Percentiles rank a stretch among this genome's conserved stretches.
Conservation (phyloP, 2,113 vertebrate species). For the Castor canadensis region DNA sequence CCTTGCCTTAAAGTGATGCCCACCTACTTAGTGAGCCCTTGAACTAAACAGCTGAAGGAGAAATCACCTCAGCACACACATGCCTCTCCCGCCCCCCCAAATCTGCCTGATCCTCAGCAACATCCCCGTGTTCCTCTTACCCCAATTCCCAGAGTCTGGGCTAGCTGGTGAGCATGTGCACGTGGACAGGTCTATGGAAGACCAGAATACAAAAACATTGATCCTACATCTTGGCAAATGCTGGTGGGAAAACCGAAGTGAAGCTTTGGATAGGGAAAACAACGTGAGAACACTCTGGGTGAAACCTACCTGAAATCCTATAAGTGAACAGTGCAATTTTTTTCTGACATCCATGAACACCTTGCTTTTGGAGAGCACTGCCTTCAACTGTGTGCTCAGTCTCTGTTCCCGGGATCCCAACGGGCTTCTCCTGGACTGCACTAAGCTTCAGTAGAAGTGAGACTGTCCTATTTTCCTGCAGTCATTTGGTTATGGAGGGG, state of each 20-base stretch:
- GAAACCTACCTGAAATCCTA: neutral
- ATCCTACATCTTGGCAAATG: neutral
- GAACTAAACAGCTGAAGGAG: neutral
- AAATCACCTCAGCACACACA: neutral
- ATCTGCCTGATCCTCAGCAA: neutral
- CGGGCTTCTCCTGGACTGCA: neutral
- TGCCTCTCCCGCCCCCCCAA: neutral
- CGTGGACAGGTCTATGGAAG: neutral
- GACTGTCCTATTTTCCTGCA: neutral
- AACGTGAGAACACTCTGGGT: neutral
- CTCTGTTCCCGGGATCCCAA: neutral
- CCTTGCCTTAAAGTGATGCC: neutral
- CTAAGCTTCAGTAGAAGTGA: neutral
- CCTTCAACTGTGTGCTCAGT: neutral
- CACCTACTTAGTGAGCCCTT: neutral
- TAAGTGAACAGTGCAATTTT: neutral
- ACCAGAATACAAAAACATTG: neutral
- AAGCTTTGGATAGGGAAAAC: neutral
- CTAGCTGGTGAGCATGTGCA: neutral
- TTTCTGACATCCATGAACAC: neutral
- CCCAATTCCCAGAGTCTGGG: neutral
- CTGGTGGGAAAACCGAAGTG: neutral
- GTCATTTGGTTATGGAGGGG: neutral
- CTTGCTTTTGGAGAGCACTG: neutral
- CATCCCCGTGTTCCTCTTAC: neutral